phyloP scores from a whole-genome alignment of 2,797 vertebrate genomes.

The Acanthis flammea region DNA sequence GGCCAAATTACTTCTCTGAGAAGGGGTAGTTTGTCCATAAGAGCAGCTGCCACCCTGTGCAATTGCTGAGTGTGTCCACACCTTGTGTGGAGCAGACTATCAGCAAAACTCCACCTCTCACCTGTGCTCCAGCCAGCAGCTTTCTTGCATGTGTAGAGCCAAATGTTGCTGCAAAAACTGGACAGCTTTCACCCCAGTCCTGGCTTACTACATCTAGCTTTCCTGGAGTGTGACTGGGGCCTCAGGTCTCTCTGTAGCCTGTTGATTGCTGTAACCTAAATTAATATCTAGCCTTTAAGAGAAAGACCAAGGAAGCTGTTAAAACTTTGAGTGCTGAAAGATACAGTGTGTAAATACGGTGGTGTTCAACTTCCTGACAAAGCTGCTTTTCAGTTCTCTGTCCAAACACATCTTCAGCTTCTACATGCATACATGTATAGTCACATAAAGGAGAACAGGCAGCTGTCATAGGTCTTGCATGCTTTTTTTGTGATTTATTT shows the following conservation, averaged over 20 bases:
- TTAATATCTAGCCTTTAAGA: neutral
- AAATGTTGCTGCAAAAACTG: neutral
- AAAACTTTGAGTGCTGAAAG: neutral
- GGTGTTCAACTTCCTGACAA: neutral
- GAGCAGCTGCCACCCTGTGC: neutral
- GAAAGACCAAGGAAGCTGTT: neutral
- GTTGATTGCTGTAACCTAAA: neutral
- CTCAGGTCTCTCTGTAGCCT: neutral
- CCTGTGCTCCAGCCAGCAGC: neutral
- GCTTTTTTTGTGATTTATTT: neutral
- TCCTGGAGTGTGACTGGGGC: neutral
- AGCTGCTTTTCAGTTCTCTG: neutral
- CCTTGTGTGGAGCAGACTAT: neutral
- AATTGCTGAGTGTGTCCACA: neutral
- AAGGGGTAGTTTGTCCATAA: neutral
- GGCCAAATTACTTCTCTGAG: neutral
- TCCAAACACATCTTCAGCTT: neutral
- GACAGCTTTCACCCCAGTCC: neutral
- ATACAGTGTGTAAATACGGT: neutral
- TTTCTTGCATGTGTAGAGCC: neutral
- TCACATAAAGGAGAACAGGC: neutral
- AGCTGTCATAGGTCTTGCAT: neutral
- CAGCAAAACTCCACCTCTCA: neutral
- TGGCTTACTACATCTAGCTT: neutral
- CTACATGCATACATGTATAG: neutral